Conservation (phyloP, 2,797 vertebrate genomes). For the Parotocinclus haroldoi region DNA sequence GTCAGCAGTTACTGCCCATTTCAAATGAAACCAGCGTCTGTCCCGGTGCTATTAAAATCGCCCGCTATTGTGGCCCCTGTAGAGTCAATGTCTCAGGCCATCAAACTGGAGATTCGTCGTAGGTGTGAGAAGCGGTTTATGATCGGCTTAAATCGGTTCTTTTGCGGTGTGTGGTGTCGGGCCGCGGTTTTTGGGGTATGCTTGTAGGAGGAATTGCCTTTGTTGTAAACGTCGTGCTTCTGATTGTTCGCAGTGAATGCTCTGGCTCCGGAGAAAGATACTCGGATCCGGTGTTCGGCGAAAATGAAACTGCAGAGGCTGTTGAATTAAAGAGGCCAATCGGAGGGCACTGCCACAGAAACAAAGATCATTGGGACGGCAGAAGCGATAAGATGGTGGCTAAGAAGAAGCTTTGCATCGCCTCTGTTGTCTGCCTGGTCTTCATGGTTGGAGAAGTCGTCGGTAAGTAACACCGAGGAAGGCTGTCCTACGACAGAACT, state of each 20-base stretch:
- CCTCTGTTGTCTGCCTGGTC: slow-evolving; percentile 84
- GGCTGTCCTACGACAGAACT: no score
- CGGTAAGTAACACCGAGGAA: no score
- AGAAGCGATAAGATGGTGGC: slow-evolving; percentile 71
- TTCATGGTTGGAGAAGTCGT: slow-evolving; percentile 95
- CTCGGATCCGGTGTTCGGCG: slow-evolving; percentile 62
- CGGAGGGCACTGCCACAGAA: slow-evolving; percentile 72
- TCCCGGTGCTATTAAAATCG: not conserved
- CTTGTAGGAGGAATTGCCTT: not conserved
- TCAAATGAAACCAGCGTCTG: slow-evolving; percentile 8
- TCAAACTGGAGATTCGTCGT: no score
- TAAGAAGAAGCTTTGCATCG: slow-evolving; percentile 82
- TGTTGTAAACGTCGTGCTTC: not conserved
- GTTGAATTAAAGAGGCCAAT: slow-evolving; percentile 68
- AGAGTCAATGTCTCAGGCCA: no score
- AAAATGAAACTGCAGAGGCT: slow-evolving; percentile 61
- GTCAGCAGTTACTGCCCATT: slow-evolving; percentile 22
- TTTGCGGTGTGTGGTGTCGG: not conserved
- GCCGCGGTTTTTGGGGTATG: not conserved
- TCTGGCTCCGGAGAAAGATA: slow-evolving; percentile 66
- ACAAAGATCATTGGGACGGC: slow-evolving; percentile 52
- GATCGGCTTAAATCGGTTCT: no score
- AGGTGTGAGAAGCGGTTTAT: no score
- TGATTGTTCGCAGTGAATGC: slow-evolving; percentile 73
- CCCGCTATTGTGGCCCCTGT: no score